These are phyloP conservation scores for Mellilla xanthometata DNA, from an alignment of 2,888 invertebrate species.

Conservation along the genomic window DNA sequence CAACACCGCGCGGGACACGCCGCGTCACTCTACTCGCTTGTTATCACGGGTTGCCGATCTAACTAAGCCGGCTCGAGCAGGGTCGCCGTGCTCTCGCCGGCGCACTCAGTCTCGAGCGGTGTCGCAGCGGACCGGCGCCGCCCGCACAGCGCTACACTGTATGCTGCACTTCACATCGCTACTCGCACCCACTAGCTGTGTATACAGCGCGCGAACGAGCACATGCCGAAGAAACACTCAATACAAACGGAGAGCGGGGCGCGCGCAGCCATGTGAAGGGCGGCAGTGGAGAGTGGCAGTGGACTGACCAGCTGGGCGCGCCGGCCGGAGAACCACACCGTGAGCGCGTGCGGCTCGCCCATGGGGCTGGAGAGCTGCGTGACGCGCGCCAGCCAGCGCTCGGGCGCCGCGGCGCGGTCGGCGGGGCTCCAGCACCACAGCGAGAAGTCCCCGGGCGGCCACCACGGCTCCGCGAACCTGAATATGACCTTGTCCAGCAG, in stretches of 20 bases:
- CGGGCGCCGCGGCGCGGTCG: background rate
- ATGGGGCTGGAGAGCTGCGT: background rate
- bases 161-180: too few relatives aligned
- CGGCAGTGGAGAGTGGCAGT: too few relatives aligned
- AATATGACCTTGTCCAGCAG: constrained; percentile 44
- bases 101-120: too few relatives aligned
- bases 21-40: too few relatives aligned
- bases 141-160: too few relatives aligned
- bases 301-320: background rate
- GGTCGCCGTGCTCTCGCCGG: too few relatives aligned
- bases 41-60: too few relatives aligned
- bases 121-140: too few relatives aligned
- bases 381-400: background rate
- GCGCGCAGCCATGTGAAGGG: too few relatives aligned
- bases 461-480: constrained; percentile 27
- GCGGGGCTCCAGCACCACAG: background rate
- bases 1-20: background rate
- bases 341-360: background rate
- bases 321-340: constrained; percentile 25
- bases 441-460: constrained; percentile 8
- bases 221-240: background rate
- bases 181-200: too few relatives aligned
- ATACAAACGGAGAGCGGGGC: background rate
- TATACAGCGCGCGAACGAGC: too few relatives aligned
- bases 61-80: too few relatives aligned